Base-by-base conservation (phyloP, 2,113 vertebrate species). In the Thymallus thymallus region DNA sequence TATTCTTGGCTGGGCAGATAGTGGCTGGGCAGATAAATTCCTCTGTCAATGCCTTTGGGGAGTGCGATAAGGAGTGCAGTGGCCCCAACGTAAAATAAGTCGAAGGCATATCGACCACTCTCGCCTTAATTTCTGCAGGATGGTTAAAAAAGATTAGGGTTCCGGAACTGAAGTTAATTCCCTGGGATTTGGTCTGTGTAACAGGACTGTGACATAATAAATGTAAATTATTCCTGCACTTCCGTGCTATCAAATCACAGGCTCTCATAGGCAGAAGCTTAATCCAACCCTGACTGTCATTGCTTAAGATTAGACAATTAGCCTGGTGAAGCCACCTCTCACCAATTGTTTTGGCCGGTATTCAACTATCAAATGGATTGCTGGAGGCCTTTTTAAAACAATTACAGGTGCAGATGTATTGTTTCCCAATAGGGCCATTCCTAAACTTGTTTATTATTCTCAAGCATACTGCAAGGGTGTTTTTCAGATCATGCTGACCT, bases 161-260 rank as follows among this genome's bases (percentile, higher is more conserved):
- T 80, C 74, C 62, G 72, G 83, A 88, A 84, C 80, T 80, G 71
- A 81, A 85, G 81, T 87, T 86, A 88, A 91, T 91, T 90, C 81
- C 82, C 73, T 18, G 56, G 55, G 81, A 88, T 85, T 73, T 79
- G 80, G 72, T 82, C 78, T 83, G 77, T 78, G 61, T 86, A 89
- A 88, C 79, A 62, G 80, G 85, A 84, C 29, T 69, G 73, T 82
- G 84, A 90, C 85, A 87, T 76, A 82, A 91, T 89, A 84, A 80
- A 88, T 90, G 87, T 76, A 85, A 89, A 87, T 87, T 80, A 88
- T 87, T 78, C 63, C 35, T 1, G 18, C 75, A 58, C 78, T 67
- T 72, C 48, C 32, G 67, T 55, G 71, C 77, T 69, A 74, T 76
- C 77, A 77, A 84, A 88, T 69, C 72, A 71, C 32, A 48, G n/a